A percentile compares a stretch with the other conserved stretches of the same genome.
These are phyloP conservation scores for Ooceraea biroi DNA, from an alignment of 1,140 invertebrate genomes.

Conservation along the genomic window DNA sequence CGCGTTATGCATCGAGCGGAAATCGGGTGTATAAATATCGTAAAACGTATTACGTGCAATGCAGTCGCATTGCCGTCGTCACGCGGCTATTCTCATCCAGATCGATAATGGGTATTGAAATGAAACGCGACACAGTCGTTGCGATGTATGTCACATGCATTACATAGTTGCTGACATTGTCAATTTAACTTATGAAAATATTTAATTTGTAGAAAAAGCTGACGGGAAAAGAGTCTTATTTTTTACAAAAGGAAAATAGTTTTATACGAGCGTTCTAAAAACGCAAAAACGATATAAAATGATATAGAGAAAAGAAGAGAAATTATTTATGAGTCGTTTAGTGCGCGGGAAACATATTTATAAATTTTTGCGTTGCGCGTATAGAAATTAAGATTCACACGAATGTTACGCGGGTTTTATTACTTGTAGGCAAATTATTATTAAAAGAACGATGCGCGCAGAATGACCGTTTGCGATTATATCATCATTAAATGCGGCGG, in stretches of 20 bases:
- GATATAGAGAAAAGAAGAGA: too few species aligned
- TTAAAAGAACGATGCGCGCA: conserved; percentile 21
- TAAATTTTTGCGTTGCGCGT: not conserved
- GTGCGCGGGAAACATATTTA: not conserved
- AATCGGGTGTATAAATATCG: conserved; percentile 43
- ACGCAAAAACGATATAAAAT: too few species aligned
- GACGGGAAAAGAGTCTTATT: too few species aligned
- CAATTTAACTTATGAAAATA: too few species aligned
- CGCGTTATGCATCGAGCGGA: conserved; percentile 22
- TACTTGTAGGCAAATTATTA: conserved; percentile 6
- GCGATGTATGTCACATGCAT: not conserved
- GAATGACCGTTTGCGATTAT: conserved; percentile 51
- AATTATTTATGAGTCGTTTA: too few species aligned
- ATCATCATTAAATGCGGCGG: conserved; percentile 50
- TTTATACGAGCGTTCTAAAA: too few species aligned
- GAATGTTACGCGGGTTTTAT: not conserved
- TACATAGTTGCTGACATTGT: not conserved
- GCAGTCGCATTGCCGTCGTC: not conserved
- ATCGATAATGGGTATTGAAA: conserved; percentile 36
- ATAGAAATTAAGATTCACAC: conserved; percentile 4
- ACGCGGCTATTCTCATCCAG: not conserved
- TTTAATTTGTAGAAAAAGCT: too few species aligned
- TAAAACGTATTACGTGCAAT: conserved; percentile 7
- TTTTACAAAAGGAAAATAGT: too few species aligned
- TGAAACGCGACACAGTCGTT: not conserved